Evolutionary conservation across 2,113 vertebrate genomes (phyloP).

Genomic region (Ivindomyrus marchei): DNA sequence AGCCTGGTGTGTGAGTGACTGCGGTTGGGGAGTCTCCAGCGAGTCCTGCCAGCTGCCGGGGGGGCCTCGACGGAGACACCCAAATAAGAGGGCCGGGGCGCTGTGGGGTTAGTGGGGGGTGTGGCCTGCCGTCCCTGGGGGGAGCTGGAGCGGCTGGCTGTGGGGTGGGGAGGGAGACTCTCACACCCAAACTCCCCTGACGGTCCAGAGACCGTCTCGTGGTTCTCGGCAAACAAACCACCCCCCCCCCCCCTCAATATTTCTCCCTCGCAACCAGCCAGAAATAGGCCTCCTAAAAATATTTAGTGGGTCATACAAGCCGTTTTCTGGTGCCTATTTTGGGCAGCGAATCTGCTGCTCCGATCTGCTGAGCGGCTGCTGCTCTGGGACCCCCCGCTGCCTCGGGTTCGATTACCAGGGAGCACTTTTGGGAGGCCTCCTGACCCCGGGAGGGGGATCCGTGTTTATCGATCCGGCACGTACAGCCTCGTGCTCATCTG

Average conservation of each 20-base stretch:
- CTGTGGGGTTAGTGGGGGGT: background rate
- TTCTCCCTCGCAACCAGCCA: slow-evolving; percentile 3
- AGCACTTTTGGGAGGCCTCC: background rate
- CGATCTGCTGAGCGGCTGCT: background rate
- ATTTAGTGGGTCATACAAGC: slow-evolving; percentile 6
- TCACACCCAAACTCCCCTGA: background rate
- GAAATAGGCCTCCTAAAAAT: slow-evolving; percentile 13
- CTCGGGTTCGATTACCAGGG: background rate
- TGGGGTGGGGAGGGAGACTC: background rate
- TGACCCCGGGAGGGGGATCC: background rate
- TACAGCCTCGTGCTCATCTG: background rate
- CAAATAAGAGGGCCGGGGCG: slow-evolving; percentile 41
- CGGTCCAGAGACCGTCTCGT: background rate
- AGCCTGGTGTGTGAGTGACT: slow-evolving; percentile 48
- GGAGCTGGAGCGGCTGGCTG: background rate
- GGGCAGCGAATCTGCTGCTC: background rate
- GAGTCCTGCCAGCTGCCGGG: slow-evolving; percentile 40
- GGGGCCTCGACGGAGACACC: slow-evolving; percentile 35
- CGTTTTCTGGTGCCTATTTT: slow-evolving; percentile 12
- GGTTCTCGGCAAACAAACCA: background rate
- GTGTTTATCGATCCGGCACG: background rate
- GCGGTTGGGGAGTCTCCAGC: slow-evolving; percentile 59
- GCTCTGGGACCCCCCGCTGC: background rate
- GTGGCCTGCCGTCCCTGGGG: background rate
- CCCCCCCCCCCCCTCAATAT: background rate